Evolutionary conservation across 1,140 invertebrate genomes (phyloP), one percentile per base, ranked within the genome.

Genomic region (Pantala flavescens): DNA sequence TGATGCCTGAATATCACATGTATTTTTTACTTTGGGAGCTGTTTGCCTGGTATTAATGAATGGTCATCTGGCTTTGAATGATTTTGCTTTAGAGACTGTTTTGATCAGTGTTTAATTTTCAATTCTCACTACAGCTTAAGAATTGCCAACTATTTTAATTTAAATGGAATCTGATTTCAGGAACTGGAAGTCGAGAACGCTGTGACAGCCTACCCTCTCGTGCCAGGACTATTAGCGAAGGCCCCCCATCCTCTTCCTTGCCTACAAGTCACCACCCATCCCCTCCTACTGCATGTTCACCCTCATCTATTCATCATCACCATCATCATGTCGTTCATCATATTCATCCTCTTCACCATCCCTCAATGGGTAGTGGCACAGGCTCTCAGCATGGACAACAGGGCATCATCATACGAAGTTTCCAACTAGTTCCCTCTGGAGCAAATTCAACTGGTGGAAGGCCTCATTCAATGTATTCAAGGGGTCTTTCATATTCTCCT

Each of bases 121-220:
- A 36, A 36, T 36, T 36, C 28, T 36, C 9, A 9, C 28, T 36
- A 36, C 28, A 36, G 28, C 28, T 5, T 36, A 36, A 5, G 28
- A 36, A 36, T 5, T 36, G 3, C 2, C 28, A 36, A 36, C 2
- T 36, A 36, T 2, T 36, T 36, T 36, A 36, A 36, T 36, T 36
- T 36, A 2, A 5, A 9, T 36, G 28, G 28, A 36, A 36, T 36
- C 28, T 36, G 28, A 9, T 36, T 63, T 21, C 49, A 63, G 49
- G 49, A 14, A 80, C 83, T 24, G 43, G 75, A 5, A 82, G 82
- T 76, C 87, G 92, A 71, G 91, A 92, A 77, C 86, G 91, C 55
- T 93, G 90, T 80, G 93, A 92, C 80, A 93, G 90, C 81, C 87
- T 93, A 83, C 92, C 90, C 19, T 89, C 89, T 0, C 82, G 90